Evolutionary conservation across 2,888 invertebrate species (phyloP), one percentile per base, ranked within the genome.

Genomic region (Torymus auratus): DNA sequence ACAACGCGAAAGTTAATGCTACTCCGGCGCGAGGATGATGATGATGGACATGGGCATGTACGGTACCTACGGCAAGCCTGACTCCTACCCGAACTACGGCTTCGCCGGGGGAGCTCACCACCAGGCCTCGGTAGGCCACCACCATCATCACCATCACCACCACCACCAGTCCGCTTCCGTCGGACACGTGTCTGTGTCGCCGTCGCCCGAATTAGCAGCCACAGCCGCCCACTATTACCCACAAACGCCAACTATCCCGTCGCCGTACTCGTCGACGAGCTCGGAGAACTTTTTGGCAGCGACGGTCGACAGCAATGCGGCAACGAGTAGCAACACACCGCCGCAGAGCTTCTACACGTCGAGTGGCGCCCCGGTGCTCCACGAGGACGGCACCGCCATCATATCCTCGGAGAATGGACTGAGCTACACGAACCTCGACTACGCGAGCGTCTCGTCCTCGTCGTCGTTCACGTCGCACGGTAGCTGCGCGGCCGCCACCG

Each of bases 341-440:
- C 88, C 90, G 13, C 86, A 88, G 75, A 85, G 85, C 53, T 91
- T 89, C 81, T 90, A 91, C 82, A 86, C 89, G 1, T 85, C 89
- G 83, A 84, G 89, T 77, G 88, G 87, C 2, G 86, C 92, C 2
- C 86, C 92, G 77, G 89, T 91, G 41, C 70, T 75, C 14, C 75
- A 91, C 74, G 89, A 91, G 73, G 92, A 92, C 20, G 90, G 92
- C 0, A 91, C 94, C 2, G 93, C 94, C 14, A 96, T 96, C 65
- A 96, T 97, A 85, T 96, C 95, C 88, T 95, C 96, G 0, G 96
- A 96, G 87, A 95, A 96, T 61, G 97, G 97, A 0, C 92, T 97
- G 80, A 96, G 97, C 90, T 97, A 97, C 90, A 97, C 97, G 0
- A 97, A 97, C 90, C 91, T 97, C 86, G 97, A 97, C 91, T 96